Percentiles rank a stretch among this genome's conserved stretches.
phyloP scores from a whole-genome alignment of 2,113 vertebrate species.

The Callaeas wilsoni region DNA sequence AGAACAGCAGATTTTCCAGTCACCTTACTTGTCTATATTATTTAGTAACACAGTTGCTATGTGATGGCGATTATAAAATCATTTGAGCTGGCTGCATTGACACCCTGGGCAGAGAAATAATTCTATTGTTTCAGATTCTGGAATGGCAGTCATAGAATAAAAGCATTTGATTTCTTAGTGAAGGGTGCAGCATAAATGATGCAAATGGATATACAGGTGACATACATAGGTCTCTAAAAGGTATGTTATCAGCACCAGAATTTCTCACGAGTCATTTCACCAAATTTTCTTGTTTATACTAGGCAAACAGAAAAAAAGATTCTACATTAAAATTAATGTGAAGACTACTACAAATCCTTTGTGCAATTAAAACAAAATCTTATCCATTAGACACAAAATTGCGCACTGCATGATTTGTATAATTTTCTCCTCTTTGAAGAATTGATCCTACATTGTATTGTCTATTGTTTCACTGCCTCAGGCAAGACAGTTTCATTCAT shows the following conservation, averaged over 20 bases:
- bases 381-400: not conserved
- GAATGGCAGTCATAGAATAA: not conserved
- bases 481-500: not conserved
- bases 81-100: not conserved
- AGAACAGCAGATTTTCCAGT: not conserved
- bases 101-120: not conserved
- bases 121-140: not conserved
- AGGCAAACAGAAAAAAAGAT: not conserved
- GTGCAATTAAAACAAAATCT: not conserved
- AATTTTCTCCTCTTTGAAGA: not conserved
- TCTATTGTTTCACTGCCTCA: not conserved
- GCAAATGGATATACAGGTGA: not conserved
- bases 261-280: not conserved
- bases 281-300: not conserved
- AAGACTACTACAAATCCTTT: not conserved
- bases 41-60: not conserved
- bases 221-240: not conserved
- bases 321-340: not conserved
- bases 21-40: constrained; percentile 18
- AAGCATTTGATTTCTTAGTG: not conserved
- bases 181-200: not conserved
- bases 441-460: not conserved
- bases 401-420: not conserved
- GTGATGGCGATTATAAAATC: not conserved
- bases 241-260: not conserved